Evolutionary conservation across 2,797 vertebrate genomes (phyloP).

Genomic region (Crocodylus rhombifer): DNA sequence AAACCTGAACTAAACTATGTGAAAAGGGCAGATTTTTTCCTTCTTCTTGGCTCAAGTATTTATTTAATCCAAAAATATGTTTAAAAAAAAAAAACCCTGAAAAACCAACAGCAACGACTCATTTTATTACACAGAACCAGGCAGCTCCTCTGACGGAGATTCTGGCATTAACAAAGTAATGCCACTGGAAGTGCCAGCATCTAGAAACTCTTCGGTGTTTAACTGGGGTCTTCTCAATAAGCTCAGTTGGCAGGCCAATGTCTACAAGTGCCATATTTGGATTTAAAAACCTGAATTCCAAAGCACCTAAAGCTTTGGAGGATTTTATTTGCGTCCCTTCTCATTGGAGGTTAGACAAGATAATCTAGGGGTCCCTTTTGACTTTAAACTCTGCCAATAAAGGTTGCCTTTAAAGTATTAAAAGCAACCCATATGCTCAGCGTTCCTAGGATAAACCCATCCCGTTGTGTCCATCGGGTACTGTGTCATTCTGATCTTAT

Average conservation of each 20-base stretch:
- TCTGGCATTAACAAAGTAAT: neutral
- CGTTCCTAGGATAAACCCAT: neutral
- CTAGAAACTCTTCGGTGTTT: neutral
- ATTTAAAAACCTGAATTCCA: neutral
- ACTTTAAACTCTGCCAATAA: accelerated
- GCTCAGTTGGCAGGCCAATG: neutral
- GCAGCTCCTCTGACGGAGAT: neutral
- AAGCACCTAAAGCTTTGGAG: accelerated
- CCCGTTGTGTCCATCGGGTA: neutral
- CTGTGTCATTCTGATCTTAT: neutral
- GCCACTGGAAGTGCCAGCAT: conserved; percentile 23
- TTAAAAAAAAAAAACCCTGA: neutral
- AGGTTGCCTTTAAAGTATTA: neutral
- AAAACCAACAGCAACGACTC: neutral
- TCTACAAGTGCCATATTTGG: neutral
- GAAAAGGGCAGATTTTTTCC: neutral
- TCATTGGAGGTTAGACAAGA: neutral
- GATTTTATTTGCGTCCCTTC: neutral
- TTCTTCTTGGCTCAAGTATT: neutral
- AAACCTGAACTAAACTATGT: neutral
- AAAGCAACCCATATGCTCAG: neutral
- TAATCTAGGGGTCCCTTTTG: neutral
- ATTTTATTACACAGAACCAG: neutral
- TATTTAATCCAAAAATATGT: neutral
- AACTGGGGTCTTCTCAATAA: neutral